Evolutionary conservation across 2,113 vertebrate genomes (phyloP).

Genomic region (Heterotis niloticus): DNA sequence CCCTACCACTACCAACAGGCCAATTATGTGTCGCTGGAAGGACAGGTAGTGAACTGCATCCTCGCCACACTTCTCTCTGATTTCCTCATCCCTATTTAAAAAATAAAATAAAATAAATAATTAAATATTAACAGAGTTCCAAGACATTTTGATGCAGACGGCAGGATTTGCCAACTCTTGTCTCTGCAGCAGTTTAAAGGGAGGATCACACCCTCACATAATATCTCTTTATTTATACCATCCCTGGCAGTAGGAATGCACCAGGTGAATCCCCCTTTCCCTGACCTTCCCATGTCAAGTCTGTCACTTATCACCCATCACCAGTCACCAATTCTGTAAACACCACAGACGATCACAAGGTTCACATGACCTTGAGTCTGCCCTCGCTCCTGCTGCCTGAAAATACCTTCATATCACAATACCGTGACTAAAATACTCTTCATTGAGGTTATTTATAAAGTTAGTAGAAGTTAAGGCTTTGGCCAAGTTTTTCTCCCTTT

Average conservation of each 20-base stretch:
- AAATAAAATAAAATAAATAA: too few species aligned
- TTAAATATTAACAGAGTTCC: not conserved
- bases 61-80: slow-evolving; percentile 90
- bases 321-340: too few species aligned
- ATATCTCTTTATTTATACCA: not conserved
- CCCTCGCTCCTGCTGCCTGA: not conserved
- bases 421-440: not conserved
- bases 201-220: not conserved
- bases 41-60: slow-evolving; percentile 95
- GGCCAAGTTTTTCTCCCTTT: not conserved
- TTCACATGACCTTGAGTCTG: not conserved
- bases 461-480: not conserved
- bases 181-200: too few species aligned
- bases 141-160: too few species aligned
- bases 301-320: not conserved
- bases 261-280: too few species aligned
- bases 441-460: not conserved
- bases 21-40: slow-evolving; percentile 97
- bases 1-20: slow-evolving; percentile 87
- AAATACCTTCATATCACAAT: not conserved
- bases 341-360: too few species aligned
- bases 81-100: slow-evolving; percentile 83
- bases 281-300: too few species aligned
- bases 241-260: not conserved
- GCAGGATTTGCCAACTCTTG: too few species aligned